Evolutionary conservation across 2,888 invertebrate genomes (phyloP).

Genomic region (Elmis aenea): DNA sequence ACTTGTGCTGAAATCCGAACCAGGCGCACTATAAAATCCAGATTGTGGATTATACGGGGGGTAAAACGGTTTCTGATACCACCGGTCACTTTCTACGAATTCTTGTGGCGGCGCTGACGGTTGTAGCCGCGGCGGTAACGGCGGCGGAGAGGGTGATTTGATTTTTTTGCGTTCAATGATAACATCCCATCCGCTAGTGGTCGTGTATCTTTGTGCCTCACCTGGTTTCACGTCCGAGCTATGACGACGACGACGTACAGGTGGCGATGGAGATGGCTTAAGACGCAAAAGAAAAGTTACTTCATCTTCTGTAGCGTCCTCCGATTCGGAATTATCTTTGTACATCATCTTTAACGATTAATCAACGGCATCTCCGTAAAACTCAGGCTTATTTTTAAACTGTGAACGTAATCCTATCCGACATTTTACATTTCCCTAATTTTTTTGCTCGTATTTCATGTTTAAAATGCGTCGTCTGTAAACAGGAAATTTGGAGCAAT

Average conservation of each 20-base stretch:
- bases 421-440: no score
- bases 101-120: conserved; percentile 42
- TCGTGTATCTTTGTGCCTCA: conserved; percentile 10
- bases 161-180: conserved; percentile 34
- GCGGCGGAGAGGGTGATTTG: conserved; percentile 13
- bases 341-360: background rate
- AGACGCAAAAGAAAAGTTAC: conserved; percentile 42
- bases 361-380: no score
- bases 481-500: no score
- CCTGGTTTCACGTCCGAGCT: conserved; percentile 23
- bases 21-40: conserved; percentile 6
- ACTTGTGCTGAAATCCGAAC: conserved; percentile 18
- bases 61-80: conserved; percentile 25
- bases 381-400: no score
- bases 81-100: conserved; percentile 20
- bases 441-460: no score
- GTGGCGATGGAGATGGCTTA: conserved; percentile 42
- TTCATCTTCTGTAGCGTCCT: conserved; percentile 32
- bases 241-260: conserved; percentile 32
- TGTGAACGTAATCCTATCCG: no score
- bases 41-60: conserved; percentile 9
- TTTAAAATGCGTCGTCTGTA: no score
- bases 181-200: conserved; percentile 38
- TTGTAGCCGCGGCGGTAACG: conserved; percentile 29
- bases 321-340: background rate